Percentiles rank a stretch among this genome's conserved stretches.
phyloP scores from a whole-genome alignment of 2,113 vertebrate species.

The Gambusia holbrooki region DNA sequence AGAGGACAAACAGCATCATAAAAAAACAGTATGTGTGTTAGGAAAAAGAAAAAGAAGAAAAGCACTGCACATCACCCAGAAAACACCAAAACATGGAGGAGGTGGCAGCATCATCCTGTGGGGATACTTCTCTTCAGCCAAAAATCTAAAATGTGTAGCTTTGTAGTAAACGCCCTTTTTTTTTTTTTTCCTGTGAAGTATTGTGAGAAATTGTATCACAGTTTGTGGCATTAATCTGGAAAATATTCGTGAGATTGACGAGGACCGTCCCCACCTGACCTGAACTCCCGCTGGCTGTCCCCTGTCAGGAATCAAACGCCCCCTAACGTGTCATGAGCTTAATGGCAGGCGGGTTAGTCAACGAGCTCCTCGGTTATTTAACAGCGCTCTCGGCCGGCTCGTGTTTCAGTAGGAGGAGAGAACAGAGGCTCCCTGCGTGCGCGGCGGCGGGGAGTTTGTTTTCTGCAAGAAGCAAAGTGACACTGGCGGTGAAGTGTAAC shows the following conservation, averaged over 20 bases:
- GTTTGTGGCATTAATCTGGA: no score
- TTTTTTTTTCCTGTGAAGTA: not conserved
- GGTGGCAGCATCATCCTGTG: no score
- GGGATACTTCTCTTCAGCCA: no score
- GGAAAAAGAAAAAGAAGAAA: no score
- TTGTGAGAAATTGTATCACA: no score
- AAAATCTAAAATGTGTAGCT: no score
- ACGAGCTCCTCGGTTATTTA: constrained; percentile 38
- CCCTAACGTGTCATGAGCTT: constrained; percentile 35
- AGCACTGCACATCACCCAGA: no score
- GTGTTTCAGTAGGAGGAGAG: constrained; percentile 26
- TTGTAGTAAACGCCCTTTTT: no score
- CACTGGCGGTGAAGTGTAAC: constrained; percentile 30
- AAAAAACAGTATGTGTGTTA: no score
- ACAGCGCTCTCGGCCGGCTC: constrained; percentile 22
- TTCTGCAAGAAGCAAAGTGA: constrained; percentile 18
- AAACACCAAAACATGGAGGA: no score
- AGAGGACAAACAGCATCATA: no score
- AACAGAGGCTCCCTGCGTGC: constrained; percentile 4
- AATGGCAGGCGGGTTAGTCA: constrained; percentile 45
- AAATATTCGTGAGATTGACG: constrained; percentile 30
- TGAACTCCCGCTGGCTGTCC: constrained; percentile 28
- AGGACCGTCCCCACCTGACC: constrained; percentile 29
- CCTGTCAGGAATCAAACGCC: constrained; percentile 58
- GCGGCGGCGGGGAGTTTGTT: constrained; percentile 26